Conservation (phyloP, 2,113 vertebrate species). For the Okapia johnstoni region DNA sequence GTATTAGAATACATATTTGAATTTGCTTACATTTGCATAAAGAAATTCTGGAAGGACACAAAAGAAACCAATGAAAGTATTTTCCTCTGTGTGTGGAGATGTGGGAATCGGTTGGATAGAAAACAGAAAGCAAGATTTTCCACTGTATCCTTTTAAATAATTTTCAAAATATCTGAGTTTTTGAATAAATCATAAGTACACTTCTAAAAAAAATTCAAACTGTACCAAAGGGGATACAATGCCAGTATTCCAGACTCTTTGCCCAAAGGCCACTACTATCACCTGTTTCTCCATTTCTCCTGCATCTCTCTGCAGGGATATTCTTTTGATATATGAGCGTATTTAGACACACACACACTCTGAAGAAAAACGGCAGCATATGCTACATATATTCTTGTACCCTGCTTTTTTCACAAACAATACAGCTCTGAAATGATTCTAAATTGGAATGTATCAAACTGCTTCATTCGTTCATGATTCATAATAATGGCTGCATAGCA, state of each 20-base stretch:
- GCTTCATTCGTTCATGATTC: conserved; percentile 9
- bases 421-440: neutral
- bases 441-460: neutral
- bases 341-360: neutral
- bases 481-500: neutral
- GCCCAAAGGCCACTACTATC: neutral
- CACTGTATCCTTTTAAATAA: neutral
- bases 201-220: neutral
- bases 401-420: neutral
- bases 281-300: neutral
- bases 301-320: neutral
- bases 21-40: conserved; percentile 9
- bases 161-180: neutral
- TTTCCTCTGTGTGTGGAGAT: neutral
- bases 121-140: conserved; percentile 7
- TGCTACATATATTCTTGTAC: neutral
- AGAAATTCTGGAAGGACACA: conserved; percentile 12
- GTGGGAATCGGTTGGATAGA: neutral
- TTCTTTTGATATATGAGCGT: neutral
- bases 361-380: neutral
- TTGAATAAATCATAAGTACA: neutral
- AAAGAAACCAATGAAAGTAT: neutral
- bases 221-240: neutral
- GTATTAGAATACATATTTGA: neutral
- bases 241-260: neutral